These are phyloP conservation scores for Tapirus terrestris DNA, from an alignment of 2,113 vertebrate species.

Conservation along the genomic window DNA sequence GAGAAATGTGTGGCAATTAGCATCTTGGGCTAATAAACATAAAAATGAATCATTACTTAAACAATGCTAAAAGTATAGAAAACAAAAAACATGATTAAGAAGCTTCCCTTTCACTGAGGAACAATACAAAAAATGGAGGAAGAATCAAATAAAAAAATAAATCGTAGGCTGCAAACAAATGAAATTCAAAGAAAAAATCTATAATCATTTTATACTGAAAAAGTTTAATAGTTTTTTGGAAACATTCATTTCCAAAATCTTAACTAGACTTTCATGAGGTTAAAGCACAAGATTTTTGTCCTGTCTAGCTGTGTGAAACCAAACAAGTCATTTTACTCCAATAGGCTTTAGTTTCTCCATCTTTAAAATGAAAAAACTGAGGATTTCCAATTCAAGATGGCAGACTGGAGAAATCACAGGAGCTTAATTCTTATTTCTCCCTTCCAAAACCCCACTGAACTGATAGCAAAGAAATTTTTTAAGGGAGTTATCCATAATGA, in stretches of 20 bases:
- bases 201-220: background rate
- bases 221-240: background rate
- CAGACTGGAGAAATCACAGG: background rate
- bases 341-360: background rate
- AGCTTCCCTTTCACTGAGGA: background rate
- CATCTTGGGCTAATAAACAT: background rate
- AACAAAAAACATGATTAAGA: background rate
- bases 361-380: constrained; percentile 25
- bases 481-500: background rate
- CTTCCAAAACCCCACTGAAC: background rate
- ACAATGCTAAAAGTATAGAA: background rate
- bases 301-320: background rate
- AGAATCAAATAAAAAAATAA: constrained; percentile 35
- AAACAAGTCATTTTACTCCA: constrained; percentile 12
- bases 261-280: background rate
- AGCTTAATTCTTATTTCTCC: background rate
- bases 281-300: background rate
- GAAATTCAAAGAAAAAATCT: constrained; percentile 1
- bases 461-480: background rate
- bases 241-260: constrained; percentile 7
- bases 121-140: background rate
- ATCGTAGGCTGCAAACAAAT: background rate
- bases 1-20: background rate
- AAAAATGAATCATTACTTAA: background rate
- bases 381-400: background rate